Conservation (phyloP, 2,113 vertebrate species). For the Dasyprocta punctata region DNA sequence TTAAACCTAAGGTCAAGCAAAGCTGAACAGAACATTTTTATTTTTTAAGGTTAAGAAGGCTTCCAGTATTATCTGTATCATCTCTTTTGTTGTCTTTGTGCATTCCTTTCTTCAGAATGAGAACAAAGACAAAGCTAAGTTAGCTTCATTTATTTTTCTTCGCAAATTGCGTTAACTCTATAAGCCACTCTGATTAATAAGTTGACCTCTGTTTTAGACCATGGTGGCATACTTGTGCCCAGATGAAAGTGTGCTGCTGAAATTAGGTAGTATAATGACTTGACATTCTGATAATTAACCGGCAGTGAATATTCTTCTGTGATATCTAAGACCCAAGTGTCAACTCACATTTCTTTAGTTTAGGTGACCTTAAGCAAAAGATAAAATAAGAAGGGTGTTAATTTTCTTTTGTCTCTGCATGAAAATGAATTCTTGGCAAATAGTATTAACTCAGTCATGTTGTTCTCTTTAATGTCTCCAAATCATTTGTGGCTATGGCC, state of each 20-base stretch:
- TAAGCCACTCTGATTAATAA: conserved; percentile 28
- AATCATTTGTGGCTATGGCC: background rate
- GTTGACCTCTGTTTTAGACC: conserved; percentile 21
- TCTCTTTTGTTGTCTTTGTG: background rate
- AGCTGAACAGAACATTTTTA: background rate
- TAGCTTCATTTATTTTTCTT: conserved; percentile 21
- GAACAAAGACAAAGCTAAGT: conserved; percentile 40
- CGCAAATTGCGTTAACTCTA: background rate
- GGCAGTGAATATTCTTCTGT: conserved; percentile 27
- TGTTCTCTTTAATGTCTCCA: conserved; percentile 19
- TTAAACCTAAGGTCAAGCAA: background rate
- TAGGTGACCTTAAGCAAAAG: conserved; percentile 40
- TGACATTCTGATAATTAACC: conserved; percentile 27
- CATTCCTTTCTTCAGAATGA: conserved; percentile 35
- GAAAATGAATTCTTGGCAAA: conserved; percentile 47
- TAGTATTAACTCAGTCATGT: conserved; percentile 2
- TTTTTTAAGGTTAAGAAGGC: background rate
- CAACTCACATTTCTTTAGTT: conserved; percentile 16
- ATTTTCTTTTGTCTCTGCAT: conserved; percentile 28
- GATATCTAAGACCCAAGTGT: background rate
- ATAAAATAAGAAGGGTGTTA: conserved; percentile 6
- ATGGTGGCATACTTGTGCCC: background rate
- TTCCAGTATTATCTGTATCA: background rate
- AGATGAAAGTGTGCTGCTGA: conserved; percentile 47
- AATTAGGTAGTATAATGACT: conserved; percentile 39